Evolutionary conservation across 2,888 invertebrate species (phyloP), one percentile per base, ranked within the genome.

Genomic region (Thyatira batis): DNA sequence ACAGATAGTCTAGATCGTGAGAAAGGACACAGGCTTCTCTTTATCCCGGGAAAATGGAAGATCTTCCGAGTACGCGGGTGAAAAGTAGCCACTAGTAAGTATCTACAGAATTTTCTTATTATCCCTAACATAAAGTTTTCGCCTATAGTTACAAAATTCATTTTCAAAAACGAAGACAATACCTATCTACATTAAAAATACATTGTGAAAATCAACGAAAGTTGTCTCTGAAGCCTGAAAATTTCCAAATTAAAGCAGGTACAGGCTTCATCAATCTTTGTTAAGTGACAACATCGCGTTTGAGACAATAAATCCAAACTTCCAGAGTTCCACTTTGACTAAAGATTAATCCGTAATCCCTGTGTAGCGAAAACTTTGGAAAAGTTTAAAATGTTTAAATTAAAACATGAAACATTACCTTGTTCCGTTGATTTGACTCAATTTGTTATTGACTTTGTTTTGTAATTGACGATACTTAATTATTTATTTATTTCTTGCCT

Each of bases 201-300:
- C n/a, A n/a, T n/a, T n/a, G n/a, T n/a, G n/a, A n/a, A n/a, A n/a
- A n/a, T n/a, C n/a, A n/a, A n/a, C n/a, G n/a, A n/a, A n/a, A n/a
- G n/a, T n/a, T n/a, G n/a, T n/a, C n/a, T n/a, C n/a, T n/a, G n/a
- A 8, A 39, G 39, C n/a, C 39, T 39, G 39, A 6, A 39, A 39
- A 11, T 17, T 17, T n/a, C 39, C 39, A 39, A 39, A 39, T 39
- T 17, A 17, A 25, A 30, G 23, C 33, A 39, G 46, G 50, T 43
- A 54, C 54, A 54, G 56, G 45, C 49, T 48, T 49, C 60, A 65
- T 65, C 63, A 60, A 65, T 65, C 65, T 63, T 54, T 48, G 63
- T 58, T 45, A 60, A 58, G 55, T 49, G 56, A 55, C 45, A 50
- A 56, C 56, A 51, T 39, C 39, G 39, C n/a, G 8, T 39, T 50